These are phyloP conservation scores for Limnodromus scolopaceus DNA, from an alignment of 2,797 vertebrate genomes.

Conservation along the genomic window DNA sequence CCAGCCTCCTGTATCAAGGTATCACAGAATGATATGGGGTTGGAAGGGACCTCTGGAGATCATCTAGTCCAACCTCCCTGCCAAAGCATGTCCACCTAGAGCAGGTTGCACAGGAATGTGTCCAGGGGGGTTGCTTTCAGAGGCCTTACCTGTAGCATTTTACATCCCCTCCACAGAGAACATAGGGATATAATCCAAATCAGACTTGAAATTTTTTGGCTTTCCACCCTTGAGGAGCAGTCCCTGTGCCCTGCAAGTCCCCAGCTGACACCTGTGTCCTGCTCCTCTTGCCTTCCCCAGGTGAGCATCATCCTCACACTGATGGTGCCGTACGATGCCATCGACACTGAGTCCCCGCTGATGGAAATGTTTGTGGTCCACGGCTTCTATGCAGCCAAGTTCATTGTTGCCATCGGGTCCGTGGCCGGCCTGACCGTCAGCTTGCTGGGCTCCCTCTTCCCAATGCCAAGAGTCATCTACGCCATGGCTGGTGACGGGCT, in stretches of 20 bases:
- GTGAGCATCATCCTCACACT: conserved; percentile 95
- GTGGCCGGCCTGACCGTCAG: conserved; percentile 94
- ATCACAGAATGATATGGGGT: no score
- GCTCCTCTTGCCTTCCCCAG: conserved; percentile 71
- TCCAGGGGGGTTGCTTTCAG: not conserved
- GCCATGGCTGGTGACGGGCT: conserved; percentile 96
- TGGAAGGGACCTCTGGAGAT: no score
- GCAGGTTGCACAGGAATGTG: no score
- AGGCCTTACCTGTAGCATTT: not conserved
- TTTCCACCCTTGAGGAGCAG: not conserved
- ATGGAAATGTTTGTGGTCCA: conserved; percentile 97
- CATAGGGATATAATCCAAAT: not conserved
- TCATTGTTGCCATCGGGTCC: conserved; percentile 89
- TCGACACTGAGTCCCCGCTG: conserved; percentile 93
- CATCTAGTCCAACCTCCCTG: no score
- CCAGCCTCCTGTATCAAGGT: not conserved
- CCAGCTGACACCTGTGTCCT: not conserved
- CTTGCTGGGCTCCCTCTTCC: conserved; percentile 94
- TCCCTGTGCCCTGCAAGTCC: accelerated
- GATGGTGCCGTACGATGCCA: conserved; percentile 92
- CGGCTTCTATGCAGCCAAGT: conserved; percentile 91
- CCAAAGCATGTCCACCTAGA: no score
- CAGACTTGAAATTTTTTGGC: not conserved
- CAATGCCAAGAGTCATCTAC: conserved; percentile 96
- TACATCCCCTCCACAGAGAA: no score